Conservation (phyloP, 1,140 invertebrate genomes). For the Rhynchophorus ferrugineus region DNA sequence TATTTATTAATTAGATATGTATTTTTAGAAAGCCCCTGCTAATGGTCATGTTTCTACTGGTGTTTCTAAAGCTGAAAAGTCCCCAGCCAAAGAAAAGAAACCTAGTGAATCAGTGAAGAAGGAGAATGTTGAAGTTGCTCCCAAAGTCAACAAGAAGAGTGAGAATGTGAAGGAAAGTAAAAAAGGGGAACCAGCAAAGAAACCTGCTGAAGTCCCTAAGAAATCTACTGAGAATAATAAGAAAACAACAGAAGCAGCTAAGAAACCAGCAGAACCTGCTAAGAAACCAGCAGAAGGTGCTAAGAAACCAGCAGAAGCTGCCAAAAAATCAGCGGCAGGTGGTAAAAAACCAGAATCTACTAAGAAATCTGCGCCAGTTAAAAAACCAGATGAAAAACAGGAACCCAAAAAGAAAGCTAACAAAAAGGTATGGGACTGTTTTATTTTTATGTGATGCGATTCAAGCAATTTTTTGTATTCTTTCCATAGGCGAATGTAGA, state of each 20-base stretch:
- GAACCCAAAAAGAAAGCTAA: constrained; percentile 50
- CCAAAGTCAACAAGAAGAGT: constrained; percentile 30
- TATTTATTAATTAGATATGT: not conserved
- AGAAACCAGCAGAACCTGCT: too few relatives aligned
- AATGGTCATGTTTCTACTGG: constrained; percentile 43
- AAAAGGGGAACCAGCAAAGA: constrained; percentile 37
- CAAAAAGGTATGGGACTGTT: constrained; percentile 31
- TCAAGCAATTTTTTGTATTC: not conserved
- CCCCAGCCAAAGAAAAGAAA: constrained; percentile 48
- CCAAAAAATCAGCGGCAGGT: too few relatives aligned
- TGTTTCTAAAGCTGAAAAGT: constrained; percentile 38
- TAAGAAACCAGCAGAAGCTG: too few relatives aligned
- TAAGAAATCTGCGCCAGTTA: too few relatives aligned
- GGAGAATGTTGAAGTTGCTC: constrained; percentile 31
- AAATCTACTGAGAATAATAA: too few relatives aligned
- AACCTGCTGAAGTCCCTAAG: too few relatives aligned
- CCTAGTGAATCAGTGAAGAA: constrained; percentile 43
- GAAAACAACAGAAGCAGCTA: too few relatives aligned
- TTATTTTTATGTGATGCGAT: constrained; percentile 1
- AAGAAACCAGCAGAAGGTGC: too few relatives aligned
- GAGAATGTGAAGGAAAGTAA: constrained; percentile 40
- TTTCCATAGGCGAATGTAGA: constrained; percentile 26
- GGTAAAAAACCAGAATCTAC: constrained; percentile 41
- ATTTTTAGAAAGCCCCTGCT: constrained; percentile 40
- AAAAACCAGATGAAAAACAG: constrained; percentile 41